Percentiles rank a stretch among this genome's conserved stretches.
These are phyloP conservation scores for Nothura maculosa DNA, from an alignment of 2,797 vertebrate species.

Conservation along the genomic window DNA sequence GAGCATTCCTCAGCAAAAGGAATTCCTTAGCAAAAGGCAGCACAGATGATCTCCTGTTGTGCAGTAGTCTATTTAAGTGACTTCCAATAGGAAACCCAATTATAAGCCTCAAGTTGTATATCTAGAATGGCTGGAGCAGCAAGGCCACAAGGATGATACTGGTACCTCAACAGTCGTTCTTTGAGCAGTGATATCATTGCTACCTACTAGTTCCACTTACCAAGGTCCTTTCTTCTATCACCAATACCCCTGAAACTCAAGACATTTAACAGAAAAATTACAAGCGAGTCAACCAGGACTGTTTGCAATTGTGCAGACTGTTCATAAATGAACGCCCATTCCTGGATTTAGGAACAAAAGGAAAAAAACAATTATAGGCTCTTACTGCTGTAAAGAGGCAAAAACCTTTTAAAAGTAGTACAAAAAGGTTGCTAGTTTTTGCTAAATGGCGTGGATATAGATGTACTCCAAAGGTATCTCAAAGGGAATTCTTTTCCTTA, in stretches of 20 bases:
- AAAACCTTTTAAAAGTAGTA: not conserved
- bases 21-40: slow-evolving; percentile 10
- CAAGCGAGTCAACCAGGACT: not conserved
- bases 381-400: not conserved
- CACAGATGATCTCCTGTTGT: slow-evolving; percentile 5
- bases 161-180: not conserved
- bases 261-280: not conserved
- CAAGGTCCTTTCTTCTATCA: not conserved
- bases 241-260: not conserved
- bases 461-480: not conserved
- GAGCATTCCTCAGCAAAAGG: not conserved
- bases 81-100: not conserved
- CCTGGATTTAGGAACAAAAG: not conserved
- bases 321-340: not conserved
- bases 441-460: not conserved
- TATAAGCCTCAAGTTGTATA: not conserved
- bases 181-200: not conserved
- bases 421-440: not conserved
- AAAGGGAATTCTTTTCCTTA: not conserved
- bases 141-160: not conserved
- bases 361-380: not conserved
- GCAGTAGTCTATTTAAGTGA: not conserved
- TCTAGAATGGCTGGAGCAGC: slow-evolving; percentile 11
- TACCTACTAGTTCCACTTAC: not conserved
- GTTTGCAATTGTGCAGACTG: not conserved